These are phyloP conservation scores for Caenorhabditis sinica DNA, from an alignment of 2,888 invertebrate genomes.

Conservation along the genomic window DNA sequence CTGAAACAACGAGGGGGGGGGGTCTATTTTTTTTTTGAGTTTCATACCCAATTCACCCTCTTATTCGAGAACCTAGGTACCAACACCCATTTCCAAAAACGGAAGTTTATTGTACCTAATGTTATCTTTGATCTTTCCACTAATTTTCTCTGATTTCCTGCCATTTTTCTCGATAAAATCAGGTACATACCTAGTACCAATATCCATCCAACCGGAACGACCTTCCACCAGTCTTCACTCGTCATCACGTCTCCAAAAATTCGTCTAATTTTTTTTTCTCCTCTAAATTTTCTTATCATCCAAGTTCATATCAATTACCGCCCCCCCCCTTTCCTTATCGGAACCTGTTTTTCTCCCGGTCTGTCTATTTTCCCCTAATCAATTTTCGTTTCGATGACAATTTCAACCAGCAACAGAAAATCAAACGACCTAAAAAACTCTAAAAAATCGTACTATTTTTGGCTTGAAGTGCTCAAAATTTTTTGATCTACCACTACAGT, in stretches of 20 bases:
- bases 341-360: neutral
- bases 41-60: no score
- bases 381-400: neutral
- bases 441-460: neutral
- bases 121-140: no score
- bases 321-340: neutral
- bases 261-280: neutral
- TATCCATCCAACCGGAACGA: neutral
- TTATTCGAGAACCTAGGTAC: no score
- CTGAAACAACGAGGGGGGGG: no score
- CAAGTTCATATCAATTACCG: slow-evolving; percentile 10
- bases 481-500: no score
- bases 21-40: no score
- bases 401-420: neutral
- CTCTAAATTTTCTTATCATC: neutral
- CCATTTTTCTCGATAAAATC: no score
- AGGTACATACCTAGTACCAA: no score
- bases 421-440: neutral
- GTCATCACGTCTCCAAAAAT: neutral
- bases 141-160: no score
- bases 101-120: no score
- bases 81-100: no score
- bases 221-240: neutral
- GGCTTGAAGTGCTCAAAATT: no score
- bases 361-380: neutral